Evolutionary conservation across 2,888 invertebrate genomes (phyloP).

Genomic region (Encarsia formosa): DNA sequence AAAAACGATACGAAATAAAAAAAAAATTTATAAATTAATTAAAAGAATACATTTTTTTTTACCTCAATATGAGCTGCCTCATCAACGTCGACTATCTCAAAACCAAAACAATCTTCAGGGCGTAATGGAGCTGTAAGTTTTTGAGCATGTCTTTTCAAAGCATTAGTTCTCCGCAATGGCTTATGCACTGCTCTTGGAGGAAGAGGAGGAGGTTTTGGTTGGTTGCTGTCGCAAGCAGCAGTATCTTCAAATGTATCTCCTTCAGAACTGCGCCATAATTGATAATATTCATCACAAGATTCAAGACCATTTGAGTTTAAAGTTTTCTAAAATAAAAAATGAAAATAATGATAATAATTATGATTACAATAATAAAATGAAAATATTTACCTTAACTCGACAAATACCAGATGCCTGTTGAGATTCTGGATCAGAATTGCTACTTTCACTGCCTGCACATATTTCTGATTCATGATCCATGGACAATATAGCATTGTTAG

Average conservation of each 20-base stretch:
- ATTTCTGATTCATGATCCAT: slow-evolving; percentile 41
- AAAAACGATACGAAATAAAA: background rate
- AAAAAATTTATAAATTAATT: background rate
- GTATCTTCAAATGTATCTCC: slow-evolving; percentile 42
- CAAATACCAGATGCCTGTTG: slow-evolving; percentile 37
- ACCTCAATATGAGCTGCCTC: slow-evolving; percentile 54
- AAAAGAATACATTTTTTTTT: no score
- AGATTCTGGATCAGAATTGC: slow-evolving; percentile 47
- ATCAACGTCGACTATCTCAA: slow-evolving; percentile 80
- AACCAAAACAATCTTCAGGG: slow-evolving; percentile 75
- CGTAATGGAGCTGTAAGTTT: slow-evolving; percentile 57
- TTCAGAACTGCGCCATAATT: slow-evolving; percentile 47
- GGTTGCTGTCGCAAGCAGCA: slow-evolving; percentile 38
- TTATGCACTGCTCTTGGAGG: slow-evolving; percentile 71
- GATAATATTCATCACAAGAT: slow-evolving; percentile 46
- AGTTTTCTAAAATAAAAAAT: slow-evolving; percentile 15
- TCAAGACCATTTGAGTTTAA: slow-evolving; percentile 29
- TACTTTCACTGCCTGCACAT: slow-evolving; percentile 44
- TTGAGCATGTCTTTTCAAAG: slow-evolving; percentile 64
- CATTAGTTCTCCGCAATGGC: slow-evolving; percentile 69
- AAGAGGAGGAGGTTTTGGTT: slow-evolving; percentile 57
- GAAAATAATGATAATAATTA: background rate
- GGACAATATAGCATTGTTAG: slow-evolving; percentile 36
- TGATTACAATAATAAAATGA: background rate
- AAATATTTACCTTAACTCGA: slow-evolving; percentile 30